Evolutionary conservation across 1,140 invertebrate genomes (phyloP).

Genomic region (Littorina saxatilis): DNA sequence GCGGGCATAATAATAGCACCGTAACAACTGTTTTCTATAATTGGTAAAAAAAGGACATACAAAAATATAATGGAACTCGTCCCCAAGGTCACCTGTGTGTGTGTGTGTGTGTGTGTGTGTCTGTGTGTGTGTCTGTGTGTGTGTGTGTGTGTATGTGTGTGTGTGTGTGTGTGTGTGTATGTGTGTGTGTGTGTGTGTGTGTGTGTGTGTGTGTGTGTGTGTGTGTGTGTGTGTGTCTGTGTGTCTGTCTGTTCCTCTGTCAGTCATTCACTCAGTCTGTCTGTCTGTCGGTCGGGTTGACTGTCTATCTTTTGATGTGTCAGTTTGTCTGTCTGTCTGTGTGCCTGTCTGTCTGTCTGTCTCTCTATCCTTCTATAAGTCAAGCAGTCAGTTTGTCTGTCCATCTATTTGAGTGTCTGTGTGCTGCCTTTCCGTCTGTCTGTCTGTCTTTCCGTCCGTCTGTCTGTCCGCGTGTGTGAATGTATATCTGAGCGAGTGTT

Average conservation of each 20-base stretch:
- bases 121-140: conserved; percentile 7
- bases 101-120: not conserved
- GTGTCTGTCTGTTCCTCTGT: not conserved
- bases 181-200: conserved; percentile 12
- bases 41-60: no score
- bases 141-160: conserved; percentile 1
- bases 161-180: not conserved
- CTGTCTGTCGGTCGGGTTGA: not conserved
- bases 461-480: conserved; percentile 5
- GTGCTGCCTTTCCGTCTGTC: no score
- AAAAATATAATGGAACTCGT: no score
- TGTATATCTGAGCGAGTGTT: conserved; percentile 19
- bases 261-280: not conserved
- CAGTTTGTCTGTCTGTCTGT: conserved; percentile 12
- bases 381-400: not conserved
- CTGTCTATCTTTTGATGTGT: not conserved
- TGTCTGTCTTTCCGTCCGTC: not conserved
- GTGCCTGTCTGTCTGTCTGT: conserved; percentile 7
- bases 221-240: not conserved
- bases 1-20: no score
- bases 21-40: no score
- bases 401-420: not conserved
- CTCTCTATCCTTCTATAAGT: not conserved
- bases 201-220: not conserved
- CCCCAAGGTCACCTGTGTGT: not conserved